Conservation (phyloP, 2,888 invertebrate species). For the Tipula helvola region DNA sequence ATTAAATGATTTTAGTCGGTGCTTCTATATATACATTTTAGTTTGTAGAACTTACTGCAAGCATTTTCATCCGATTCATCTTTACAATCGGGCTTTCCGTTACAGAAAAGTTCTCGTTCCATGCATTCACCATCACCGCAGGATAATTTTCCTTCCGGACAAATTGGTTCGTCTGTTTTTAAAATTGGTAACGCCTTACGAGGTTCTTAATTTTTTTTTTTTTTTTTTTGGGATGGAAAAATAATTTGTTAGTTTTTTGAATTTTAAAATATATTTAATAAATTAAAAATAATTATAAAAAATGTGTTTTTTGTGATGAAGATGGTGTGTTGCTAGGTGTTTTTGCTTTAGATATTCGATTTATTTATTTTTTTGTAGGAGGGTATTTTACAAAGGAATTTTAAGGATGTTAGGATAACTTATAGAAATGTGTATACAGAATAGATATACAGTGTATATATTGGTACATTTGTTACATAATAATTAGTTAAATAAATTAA, state of each 20-base stretch:
- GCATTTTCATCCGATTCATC: constrained; percentile 93
- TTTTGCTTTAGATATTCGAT: not conserved
- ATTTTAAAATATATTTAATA: not conserved
- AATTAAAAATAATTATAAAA: not conserved
- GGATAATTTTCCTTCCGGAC: constrained; percentile 78
- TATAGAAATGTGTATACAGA: not conserved
- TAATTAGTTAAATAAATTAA: not conserved
- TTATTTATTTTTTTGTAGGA: not conserved
- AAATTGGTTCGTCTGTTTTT: constrained; percentile 87
- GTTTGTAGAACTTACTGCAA: constrained; percentile 61
- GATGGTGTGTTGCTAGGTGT: not conserved
- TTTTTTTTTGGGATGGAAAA: not conserved
- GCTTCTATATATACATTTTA: too few species aligned
- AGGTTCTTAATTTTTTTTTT: constrained; percentile 51
- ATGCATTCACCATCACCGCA: constrained; percentile 89
- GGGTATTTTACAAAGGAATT: not conserved
- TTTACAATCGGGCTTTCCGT: constrained; percentile 83
- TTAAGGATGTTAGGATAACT: not conserved
- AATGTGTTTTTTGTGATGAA: not conserved
- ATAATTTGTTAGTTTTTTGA: not conserved
- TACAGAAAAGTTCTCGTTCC: constrained; percentile 84
- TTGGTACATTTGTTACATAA: not conserved
- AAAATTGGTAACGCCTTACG: constrained; percentile 77
- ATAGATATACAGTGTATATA: not conserved
- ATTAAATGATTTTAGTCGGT: not conserved